These are phyloP conservation scores for Timandra comae DNA, from an alignment of 2,888 invertebrate genomes.

Conservation along the genomic window DNA sequence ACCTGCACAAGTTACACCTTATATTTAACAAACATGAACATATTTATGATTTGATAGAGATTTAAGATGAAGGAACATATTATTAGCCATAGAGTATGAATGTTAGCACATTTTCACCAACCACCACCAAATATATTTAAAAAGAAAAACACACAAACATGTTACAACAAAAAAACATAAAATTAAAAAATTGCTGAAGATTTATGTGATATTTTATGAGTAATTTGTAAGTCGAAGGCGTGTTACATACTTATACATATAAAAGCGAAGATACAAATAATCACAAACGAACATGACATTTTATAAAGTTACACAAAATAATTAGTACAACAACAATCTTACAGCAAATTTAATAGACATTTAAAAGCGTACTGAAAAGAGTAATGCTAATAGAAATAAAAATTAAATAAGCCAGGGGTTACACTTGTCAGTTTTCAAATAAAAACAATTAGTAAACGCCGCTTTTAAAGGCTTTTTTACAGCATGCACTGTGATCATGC, in stretches of 20 bases:
- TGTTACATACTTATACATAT: too few species aligned
- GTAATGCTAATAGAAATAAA: slow-evolving; percentile 29
- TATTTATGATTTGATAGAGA: slow-evolving; percentile 8
- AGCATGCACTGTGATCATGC: slow-evolving; percentile 11
- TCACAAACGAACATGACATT: slow-evolving; percentile 4
- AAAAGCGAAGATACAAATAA: too few species aligned
- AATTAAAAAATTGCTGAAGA: not conserved
- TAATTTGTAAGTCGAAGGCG: too few species aligned
- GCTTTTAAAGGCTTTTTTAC: slow-evolving; percentile 15
- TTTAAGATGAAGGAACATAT: slow-evolving; percentile 56
- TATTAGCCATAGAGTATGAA: slow-evolving; percentile 76
- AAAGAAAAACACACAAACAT: slow-evolving; percentile 25
- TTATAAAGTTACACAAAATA: not conserved
- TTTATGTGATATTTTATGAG: too few species aligned
- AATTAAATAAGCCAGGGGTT: slow-evolving; percentile 27
- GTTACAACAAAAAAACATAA: too few species aligned
- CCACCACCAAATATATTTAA: slow-evolving; percentile 61
- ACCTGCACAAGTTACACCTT: slow-evolving; percentile 51
- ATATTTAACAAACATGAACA: slow-evolving; percentile 7
- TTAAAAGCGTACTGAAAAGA: slow-evolving; percentile 24
- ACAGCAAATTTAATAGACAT: slow-evolving; percentile 19
- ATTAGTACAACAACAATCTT: slow-evolving; percentile 10
- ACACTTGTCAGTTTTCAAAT: slow-evolving; percentile 23
- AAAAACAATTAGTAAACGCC: slow-evolving; percentile 15
- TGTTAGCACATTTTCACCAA: slow-evolving; percentile 78